A percentile compares a stretch with the other conserved stretches of the same genome.
Conservation (phyloP, 1,140 invertebrate species). For the Conopomorpha cramerella region DNA sequence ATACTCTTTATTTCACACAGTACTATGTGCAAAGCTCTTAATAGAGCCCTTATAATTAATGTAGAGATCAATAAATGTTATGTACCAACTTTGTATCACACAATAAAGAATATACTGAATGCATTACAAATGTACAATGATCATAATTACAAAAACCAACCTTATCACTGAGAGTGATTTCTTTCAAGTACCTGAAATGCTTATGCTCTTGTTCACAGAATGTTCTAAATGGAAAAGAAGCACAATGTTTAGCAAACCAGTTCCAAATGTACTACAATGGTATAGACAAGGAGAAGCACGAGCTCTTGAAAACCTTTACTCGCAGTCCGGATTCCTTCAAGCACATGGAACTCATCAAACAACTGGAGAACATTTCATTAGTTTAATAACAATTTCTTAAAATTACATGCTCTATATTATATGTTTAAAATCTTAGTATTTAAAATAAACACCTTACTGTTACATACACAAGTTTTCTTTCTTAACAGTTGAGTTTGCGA, state of each 20-base stretch:
- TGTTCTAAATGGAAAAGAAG: constrained; percentile 75
- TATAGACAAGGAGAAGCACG: constrained; percentile 64
- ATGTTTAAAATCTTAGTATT: constrained; percentile 7
- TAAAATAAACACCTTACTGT: constrained; percentile 4
- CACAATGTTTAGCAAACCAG: constrained; percentile 84
- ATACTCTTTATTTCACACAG: constrained; percentile 2
- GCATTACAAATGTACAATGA: neutral
- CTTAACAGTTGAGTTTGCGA: constrained; percentile 29
- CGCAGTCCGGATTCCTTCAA: constrained; percentile 76
- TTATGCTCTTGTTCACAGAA: constrained; percentile 56
- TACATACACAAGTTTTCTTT: neutral
- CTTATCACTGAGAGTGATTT: too few species aligned
- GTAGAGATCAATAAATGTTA: neutral
- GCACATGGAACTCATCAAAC: constrained; percentile 80
- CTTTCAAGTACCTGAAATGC: neutral
- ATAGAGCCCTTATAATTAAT: too few species aligned
- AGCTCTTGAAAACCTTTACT: constrained; percentile 75
- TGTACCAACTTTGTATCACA: neutral
- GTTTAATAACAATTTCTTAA: constrained; percentile 10
- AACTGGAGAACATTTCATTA: constrained; percentile 74
- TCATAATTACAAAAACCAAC: neutral
- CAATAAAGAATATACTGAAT: neutral
- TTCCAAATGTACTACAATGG: constrained; percentile 83
- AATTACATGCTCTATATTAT: neutral
- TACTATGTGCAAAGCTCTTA: neutral